phyloP scores from a whole-genome alignment of 64 coral and sea anemone species.

The Dendrophyllia cribrosa region DNA sequence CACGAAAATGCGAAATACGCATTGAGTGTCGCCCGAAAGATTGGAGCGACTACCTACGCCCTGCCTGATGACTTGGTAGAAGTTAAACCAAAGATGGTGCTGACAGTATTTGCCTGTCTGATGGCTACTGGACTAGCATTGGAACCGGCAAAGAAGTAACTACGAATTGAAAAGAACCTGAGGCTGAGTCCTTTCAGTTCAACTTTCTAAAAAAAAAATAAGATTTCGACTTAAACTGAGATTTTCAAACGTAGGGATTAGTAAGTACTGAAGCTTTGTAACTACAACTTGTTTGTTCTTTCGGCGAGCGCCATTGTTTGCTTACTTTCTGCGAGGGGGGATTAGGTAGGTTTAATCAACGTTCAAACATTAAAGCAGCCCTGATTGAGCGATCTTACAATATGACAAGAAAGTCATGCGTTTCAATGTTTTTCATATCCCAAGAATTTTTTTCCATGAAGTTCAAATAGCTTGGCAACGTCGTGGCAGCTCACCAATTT shows the following conservation, averaged over 20 bases:
- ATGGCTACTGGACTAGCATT: slow-evolving; percentile 62
- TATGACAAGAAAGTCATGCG: too few species aligned
- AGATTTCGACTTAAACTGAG: neutral
- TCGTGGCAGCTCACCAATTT: too few species aligned
- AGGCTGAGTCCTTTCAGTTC: neutral
- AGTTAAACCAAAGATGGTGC: slow-evolving; percentile 96
- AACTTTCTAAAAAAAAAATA: neutral
- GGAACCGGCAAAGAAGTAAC: neutral
- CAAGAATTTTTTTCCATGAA: too few species aligned
- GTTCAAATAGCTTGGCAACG: too few species aligned
- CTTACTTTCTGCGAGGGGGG: too few species aligned
- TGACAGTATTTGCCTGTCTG: slow-evolving; percentile 96
- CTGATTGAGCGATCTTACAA: too few species aligned
- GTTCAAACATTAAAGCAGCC: too few species aligned
- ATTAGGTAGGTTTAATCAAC: too few species aligned
- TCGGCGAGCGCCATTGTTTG: too few species aligned
- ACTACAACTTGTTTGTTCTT: too few species aligned
- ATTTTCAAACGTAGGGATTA: neutral
- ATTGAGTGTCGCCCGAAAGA: slow-evolving; percentile 90
- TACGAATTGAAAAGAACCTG: neutral
- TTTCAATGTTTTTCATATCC: too few species aligned
- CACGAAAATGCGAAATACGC: slow-evolving; percentile 94
- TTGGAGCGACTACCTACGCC: slow-evolving; percentile 94
- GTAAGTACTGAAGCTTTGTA: too few species aligned
- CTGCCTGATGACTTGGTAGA: slow-evolving; percentile 96